Base-by-base conservation (phyloP, 2,797 vertebrate genomes). In the Taenioides sp. region DNA sequence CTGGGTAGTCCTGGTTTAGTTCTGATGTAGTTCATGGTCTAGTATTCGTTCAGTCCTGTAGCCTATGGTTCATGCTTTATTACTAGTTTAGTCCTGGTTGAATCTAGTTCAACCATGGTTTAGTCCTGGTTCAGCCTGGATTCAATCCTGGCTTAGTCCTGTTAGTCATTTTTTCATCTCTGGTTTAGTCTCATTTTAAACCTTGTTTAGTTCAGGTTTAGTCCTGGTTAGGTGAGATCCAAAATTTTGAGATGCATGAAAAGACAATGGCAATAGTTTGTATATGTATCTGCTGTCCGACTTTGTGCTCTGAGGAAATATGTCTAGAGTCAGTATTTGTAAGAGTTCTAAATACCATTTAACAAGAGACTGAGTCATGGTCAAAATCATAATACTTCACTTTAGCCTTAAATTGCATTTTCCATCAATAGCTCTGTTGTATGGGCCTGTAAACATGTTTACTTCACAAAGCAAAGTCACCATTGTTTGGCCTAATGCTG, bases 221-320 rank as follows among this genome's bases (percentile, higher is more conserved):
- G 43, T 47, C 43, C 43, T 47, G 16, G 43, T 16, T 17, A 34
- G 31, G 31, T 34, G 31, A 34, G 28, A 31, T 3, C 5, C 3
- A 31, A 31, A 31, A 31, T 31, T 4, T 31, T 31, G 28, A 31
- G 34, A 34, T 34, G 6, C 34, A 34, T 34, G 34, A 7, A 34
- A 37, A 37, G 34, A 37, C 9, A 37, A 37, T 37, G 34, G 34
- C 34, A 37, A 31, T n/a, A n/a, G n/a, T n/a, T n/a, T n/a, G n/a
- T n/a, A 31, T 4, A 31, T 34, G 31, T 34, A 34, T 6, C 31
- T 37, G 34, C 34, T 9, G 34, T 10, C 34, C 34, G 2, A 10
- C 9, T 37, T 0, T 37, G 34, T 73, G 82, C 49, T 31, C 28
- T 34, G 69, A 79, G 79, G 27, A 58, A 23, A 16, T 27, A 12